These are phyloP conservation scores for Oscheius sp. DNA, from an alignment of 2,888 invertebrate genomes.

Conservation along the genomic window DNA sequence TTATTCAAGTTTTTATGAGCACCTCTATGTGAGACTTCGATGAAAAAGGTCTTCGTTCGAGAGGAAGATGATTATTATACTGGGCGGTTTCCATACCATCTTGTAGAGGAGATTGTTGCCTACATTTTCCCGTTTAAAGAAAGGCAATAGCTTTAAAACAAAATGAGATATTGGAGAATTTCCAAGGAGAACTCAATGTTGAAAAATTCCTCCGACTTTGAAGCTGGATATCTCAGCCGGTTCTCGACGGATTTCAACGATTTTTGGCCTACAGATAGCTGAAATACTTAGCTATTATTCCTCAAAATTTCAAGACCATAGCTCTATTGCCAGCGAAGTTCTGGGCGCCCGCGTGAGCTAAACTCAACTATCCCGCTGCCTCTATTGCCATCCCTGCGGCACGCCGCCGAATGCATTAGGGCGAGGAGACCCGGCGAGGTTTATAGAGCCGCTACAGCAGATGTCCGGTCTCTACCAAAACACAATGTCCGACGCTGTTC, in stretches of 20 bases:
- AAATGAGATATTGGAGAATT: neutral
- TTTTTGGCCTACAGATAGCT: neutral
- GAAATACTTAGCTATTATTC: neutral
- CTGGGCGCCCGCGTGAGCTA: neutral
- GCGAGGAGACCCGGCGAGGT: constrained; percentile 22
- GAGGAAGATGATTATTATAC: neutral
- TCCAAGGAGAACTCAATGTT: neutral
- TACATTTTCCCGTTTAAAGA: neutral
- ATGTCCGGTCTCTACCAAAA: neutral
- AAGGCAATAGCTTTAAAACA: neutral
- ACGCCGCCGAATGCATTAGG: neutral
- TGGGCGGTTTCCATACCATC: neutral
- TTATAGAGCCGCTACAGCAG: constrained; percentile 6
- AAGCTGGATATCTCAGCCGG: neutral
- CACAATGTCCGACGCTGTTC: constrained; percentile 22
- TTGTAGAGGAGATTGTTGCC: neutral
- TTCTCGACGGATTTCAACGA: neutral
- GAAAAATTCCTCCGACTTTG: neutral
- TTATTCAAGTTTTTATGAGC: neutral
- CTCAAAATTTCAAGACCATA: neutral
- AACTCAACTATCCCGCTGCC: constrained; percentile 9
- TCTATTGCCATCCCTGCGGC: neutral
- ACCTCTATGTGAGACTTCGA: constrained; percentile 2
- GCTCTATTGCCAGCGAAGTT: constrained; percentile 6
- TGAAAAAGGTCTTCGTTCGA: neutral